Percentiles rank a stretch among this genome's conserved stretches.
These are phyloP conservation scores for Diabrotica virgifera DNA, from an alignment of 1,140 invertebrate species.

Conservation along the genomic window DNA sequence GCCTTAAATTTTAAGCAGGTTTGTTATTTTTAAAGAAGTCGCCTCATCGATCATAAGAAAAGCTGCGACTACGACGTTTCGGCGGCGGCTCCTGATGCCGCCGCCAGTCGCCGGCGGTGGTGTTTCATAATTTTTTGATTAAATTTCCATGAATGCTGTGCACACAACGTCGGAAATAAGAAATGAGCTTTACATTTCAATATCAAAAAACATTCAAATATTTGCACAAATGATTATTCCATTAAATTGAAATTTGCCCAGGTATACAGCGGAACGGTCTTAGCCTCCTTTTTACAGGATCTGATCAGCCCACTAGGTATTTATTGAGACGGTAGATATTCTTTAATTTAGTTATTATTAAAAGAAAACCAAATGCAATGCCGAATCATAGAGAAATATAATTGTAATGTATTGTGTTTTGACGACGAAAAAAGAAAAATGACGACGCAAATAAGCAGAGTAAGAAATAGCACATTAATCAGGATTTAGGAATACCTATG, in stretches of 20 bases:
- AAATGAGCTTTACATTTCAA: constrained; percentile 46
- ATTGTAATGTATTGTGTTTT: too few relatives aligned
- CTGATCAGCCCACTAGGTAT: not conserved
- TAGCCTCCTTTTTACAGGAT: not conserved
- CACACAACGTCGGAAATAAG: constrained; percentile 41
- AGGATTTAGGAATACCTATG: too few relatives aligned
- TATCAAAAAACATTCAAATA: constrained; percentile 50
- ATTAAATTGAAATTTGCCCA: constrained; percentile 51
- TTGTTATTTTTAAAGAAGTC: constrained; percentile 23
- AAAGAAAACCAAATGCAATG: too few relatives aligned
- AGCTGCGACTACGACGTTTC: constrained; percentile 13
- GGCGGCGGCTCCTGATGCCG: not conserved
- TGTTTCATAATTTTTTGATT: constrained; percentile 48
- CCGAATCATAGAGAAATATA: too few relatives aligned
- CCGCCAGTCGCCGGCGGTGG: constrained; percentile 23
- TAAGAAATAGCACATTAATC: too few relatives aligned
- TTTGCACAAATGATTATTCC: constrained; percentile 51
- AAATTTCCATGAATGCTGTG: constrained; percentile 46
- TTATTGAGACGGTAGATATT: too few relatives aligned
- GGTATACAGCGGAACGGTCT: constrained; percentile 37
- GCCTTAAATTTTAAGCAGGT: constrained; percentile 16
- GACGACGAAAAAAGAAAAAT: too few relatives aligned
- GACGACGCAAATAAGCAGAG: too few relatives aligned
- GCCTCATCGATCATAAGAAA: constrained; percentile 32
- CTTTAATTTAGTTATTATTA: too few relatives aligned